These are phyloP conservation scores for Glossosoma conforme DNA, from an alignment of 1,140 invertebrate genomes.

Conservation along the genomic window DNA sequence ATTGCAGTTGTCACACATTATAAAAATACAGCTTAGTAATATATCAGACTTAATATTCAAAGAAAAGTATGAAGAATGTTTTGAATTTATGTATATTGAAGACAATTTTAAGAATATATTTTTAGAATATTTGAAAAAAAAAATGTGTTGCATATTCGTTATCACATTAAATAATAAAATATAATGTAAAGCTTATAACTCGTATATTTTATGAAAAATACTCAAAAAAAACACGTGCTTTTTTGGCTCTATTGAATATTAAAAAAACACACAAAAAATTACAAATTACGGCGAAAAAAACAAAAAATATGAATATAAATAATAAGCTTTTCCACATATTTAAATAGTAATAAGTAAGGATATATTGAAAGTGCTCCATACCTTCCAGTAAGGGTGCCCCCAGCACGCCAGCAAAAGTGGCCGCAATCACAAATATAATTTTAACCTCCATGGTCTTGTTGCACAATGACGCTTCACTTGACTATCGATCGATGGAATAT, in stretches of 20 bases:
- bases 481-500: background rate
- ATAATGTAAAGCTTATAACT: too few species aligned
- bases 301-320: background rate
- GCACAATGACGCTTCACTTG: background rate
- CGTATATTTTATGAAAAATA: too few species aligned
- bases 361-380: background rate
- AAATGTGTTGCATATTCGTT: too few species aligned
- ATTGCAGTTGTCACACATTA: background rate
- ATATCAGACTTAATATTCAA: too few species aligned
- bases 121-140: too few species aligned
- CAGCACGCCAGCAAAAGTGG: background rate
- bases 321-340: background rate
- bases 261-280: background rate
- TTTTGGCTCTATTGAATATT: background rate
- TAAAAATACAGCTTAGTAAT: background rate
- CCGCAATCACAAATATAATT: conserved; percentile 3
- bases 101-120: too few species aligned
- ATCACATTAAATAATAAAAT: too few species aligned
- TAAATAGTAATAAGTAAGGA: background rate
- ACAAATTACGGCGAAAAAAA: background rate
- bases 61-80: too few species aligned
- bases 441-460: conserved; percentile 2
- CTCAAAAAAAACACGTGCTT: background rate
- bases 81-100: too few species aligned
- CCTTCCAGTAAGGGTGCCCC: background rate